Conservation (phyloP, 2,888 invertebrate species). For the Hypomecis atomaria region DNA sequence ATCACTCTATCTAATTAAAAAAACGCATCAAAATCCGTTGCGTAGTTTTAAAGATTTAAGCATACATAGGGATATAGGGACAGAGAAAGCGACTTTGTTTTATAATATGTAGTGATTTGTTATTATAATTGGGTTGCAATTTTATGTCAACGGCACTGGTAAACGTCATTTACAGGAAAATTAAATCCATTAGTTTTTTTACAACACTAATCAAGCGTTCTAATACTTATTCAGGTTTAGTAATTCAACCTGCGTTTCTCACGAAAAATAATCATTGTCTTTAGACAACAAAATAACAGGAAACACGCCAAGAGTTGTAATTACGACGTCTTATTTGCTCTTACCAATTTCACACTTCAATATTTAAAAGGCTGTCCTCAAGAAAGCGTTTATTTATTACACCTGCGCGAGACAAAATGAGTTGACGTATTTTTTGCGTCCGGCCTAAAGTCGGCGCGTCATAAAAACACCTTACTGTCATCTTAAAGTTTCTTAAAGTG, state of each 20-base stretch:
- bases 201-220: not conserved
- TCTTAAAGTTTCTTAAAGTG: conserved; percentile 57
- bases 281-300: conserved; percentile 34
- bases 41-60: too few species aligned
- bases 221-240: not conserved
- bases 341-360: conserved; percentile 66
- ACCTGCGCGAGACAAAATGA: conserved; percentile 65
- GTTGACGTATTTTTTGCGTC: conserved; percentile 59
- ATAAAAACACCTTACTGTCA: conserved; percentile 75
- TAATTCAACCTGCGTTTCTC: conserved; percentile 1
- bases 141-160: too few species aligned
- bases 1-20: too few species aligned
- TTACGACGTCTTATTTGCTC: conserved; percentile 53
- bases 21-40: too few species aligned
- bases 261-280: conserved; percentile 11
- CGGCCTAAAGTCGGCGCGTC: conserved; percentile 57
- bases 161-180: too few species aligned
- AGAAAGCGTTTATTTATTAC: conserved; percentile 61
- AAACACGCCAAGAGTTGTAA: conserved; percentile 36
- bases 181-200: too few species aligned
- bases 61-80: too few species aligned
- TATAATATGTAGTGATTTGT: too few species aligned
- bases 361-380: conserved; percentile 52
- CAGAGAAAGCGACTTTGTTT: too few species aligned
- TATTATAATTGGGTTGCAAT: too few species aligned